A percentile compares a stretch with the other conserved stretches of the same genome.
These are phyloP conservation scores for Cynaeus angustus DNA, from an alignment of 2,888 invertebrate genomes.

Conservation along the genomic window DNA sequence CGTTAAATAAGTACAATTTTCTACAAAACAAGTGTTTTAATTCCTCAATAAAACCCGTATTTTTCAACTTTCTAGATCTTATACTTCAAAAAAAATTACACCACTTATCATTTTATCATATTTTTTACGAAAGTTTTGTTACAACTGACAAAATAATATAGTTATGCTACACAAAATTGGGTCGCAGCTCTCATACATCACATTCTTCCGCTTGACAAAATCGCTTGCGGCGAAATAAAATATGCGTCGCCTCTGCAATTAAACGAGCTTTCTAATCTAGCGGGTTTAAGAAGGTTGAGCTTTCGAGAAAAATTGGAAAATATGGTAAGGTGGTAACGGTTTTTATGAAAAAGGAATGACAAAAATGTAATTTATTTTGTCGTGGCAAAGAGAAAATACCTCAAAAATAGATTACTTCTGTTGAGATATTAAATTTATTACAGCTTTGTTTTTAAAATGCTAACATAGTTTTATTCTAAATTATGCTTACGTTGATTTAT, in stretches of 20 bases:
- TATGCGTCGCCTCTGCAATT: slow-evolving; percentile 27
- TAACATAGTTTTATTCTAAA: too few relatives aligned
- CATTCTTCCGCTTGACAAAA: slow-evolving; percentile 28
- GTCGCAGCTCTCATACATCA: slow-evolving; percentile 17
- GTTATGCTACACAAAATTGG: slow-evolving; percentile 14
- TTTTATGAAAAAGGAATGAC: too few relatives aligned
- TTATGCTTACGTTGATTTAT: too few relatives aligned
- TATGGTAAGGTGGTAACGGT: too few relatives aligned
- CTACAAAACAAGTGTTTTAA: too few relatives aligned
- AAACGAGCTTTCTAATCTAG: slow-evolving; percentile 8
- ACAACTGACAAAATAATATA: slow-evolving; percentile 1
- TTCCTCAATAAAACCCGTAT: too few relatives aligned
- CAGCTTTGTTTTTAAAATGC: too few relatives aligned
- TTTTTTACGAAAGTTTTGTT: neutral
- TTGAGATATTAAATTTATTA: too few relatives aligned
- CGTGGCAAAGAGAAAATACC: neutral
- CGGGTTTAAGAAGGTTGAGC: slow-evolving; percentile 1
- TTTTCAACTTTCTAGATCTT: too few relatives aligned
- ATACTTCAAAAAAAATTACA: too few relatives aligned
- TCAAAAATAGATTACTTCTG: too few relatives aligned
- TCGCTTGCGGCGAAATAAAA: slow-evolving; percentile 12
- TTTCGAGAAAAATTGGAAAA: neutral
- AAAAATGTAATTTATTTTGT: neutral
- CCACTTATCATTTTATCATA: neutral
- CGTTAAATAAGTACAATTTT: too few relatives aligned